Conservation (phyloP, 1,140 invertebrate species). For the Nylanderia fulva region DNA sequence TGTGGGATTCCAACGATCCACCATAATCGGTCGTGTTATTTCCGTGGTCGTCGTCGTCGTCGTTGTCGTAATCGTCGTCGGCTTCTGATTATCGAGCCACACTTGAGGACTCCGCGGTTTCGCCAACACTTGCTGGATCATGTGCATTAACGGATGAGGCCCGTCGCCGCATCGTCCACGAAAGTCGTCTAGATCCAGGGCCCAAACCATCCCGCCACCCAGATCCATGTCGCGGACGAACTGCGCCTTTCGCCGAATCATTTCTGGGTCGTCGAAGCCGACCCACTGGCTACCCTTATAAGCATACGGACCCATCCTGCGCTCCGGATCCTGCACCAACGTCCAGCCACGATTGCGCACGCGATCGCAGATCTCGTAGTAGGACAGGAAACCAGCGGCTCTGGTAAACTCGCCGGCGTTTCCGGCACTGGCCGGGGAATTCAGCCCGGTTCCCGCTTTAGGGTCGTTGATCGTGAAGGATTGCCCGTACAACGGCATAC, state of each 20-base stretch:
- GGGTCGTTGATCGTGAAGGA: conserved; percentile 91
- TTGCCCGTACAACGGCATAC: conserved; percentile 96
- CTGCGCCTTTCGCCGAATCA: conserved; percentile 92
- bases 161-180: conserved; percentile 89
- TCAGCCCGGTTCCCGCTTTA: conserved; percentile 86
- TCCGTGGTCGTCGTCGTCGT: conserved; percentile 3
- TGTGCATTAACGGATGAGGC: conserved; percentile 90
- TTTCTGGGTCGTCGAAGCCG: conserved; percentile 93
- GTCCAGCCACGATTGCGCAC: conserved; percentile 92
- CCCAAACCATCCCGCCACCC: conserved; percentile 96
- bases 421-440: conserved; percentile 91
- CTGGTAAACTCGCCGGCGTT: conserved; percentile 93
- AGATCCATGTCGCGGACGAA: conserved; percentile 91
- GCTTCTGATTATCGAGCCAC: conserved; percentile 71
- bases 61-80: conserved; percentile 63
- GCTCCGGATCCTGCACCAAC: conserved; percentile 91
- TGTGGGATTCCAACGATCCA: conserved; percentile 28
- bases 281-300: conserved; percentile 96
- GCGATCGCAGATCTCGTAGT: conserved; percentile 95
- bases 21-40: conserved; percentile 27
- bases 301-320: conserved; percentile 94
- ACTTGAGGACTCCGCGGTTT: conserved; percentile 77
- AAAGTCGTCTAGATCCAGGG: conserved; percentile 89
- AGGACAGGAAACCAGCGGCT: conserved; percentile 94
- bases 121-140: conserved; percentile 89